phyloP scores from a whole-genome alignment of 2,888 invertebrate species.

The Tanypteryx hageni region DNA sequence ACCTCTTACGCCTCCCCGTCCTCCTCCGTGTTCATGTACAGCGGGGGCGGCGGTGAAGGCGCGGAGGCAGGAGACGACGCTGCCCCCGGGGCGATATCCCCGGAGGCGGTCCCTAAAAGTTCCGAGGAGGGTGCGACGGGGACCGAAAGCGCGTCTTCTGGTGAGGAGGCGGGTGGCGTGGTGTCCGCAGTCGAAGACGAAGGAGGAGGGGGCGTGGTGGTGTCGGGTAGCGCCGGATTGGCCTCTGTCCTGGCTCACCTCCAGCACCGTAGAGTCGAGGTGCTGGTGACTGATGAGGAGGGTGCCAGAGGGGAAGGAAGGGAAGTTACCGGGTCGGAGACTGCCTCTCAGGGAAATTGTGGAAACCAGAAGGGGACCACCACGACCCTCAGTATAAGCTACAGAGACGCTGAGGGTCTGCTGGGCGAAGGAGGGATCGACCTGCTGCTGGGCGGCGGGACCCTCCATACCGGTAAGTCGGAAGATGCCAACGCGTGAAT shows the following conservation, averaged over 20 bases:
- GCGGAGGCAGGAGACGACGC: conserved; percentile 75
- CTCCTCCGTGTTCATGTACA: conserved; percentile 82
- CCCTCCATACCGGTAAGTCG: conserved; percentile 34
- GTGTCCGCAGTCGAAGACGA: conserved; percentile 38
- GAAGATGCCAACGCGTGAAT: background rate
- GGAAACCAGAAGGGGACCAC: conserved; percentile 37
- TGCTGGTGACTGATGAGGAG: conserved; percentile 40
- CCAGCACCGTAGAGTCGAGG: conserved; percentile 78
- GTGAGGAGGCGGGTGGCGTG: background rate
- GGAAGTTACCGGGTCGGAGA: background rate
- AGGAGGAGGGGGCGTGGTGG: conserved; percentile 18
- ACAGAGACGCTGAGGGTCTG: conserved; percentile 84
- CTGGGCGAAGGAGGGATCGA: conserved; percentile 78
- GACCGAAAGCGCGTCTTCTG: background rate
- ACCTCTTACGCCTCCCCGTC: conserved; percentile 70
- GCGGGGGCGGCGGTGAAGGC: conserved; percentile 80
- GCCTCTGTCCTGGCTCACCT: conserved; percentile 75
- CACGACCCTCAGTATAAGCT: conserved; percentile 83
- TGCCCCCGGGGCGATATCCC: conserved; percentile 35
- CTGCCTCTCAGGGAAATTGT: background rate
- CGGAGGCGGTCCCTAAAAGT: conserved; percentile 41
- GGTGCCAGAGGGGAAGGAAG: conserved; percentile 14
- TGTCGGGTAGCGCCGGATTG: conserved; percentile 72
- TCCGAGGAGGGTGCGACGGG: background rate
- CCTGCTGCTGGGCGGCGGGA: conserved; percentile 81